Conservation (phyloP, 1,140 invertebrate species). For the Magallana gigas region DNA sequence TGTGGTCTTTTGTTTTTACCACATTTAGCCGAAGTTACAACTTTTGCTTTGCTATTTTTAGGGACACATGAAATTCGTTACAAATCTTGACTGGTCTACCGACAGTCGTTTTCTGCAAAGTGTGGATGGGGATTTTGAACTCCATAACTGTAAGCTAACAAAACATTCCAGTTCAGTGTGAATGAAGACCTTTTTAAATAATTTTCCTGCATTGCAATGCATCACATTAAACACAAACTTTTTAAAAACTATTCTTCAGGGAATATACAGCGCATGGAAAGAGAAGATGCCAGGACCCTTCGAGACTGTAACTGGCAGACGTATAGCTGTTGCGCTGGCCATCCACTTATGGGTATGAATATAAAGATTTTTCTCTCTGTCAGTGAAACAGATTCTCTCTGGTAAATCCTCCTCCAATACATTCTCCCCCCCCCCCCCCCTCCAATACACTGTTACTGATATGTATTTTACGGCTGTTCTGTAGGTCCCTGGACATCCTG, state of each 20-base stretch:
- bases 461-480: conserved; percentile 31
- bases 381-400: too few species aligned
- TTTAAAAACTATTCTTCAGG: conserved; percentile 57
- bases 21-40: background rate
- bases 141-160: conserved; percentile 76
- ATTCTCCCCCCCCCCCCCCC: background rate
- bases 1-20: background rate
- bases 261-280: conserved; percentile 64
- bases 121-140: conserved; percentile 93
- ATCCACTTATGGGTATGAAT: conserved; percentile 84
- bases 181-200: too few species aligned
- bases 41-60: conserved; percentile 61
- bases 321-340: conserved; percentile 89
- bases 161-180: too few species aligned
- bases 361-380: too few species aligned
- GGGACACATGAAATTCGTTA: conserved; percentile 92
- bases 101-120: conserved; percentile 90
- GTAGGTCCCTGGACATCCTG: conserved; percentile 92
- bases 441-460: too few species aligned
- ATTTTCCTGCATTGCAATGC: too few species aligned
- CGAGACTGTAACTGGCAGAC: conserved; percentile 90
- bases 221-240: too few species aligned
- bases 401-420: too few species aligned
- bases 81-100: conserved; percentile 93
- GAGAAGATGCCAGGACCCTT: conserved; percentile 88